phyloP scores from a whole-genome alignment of 2,888 invertebrate species.

The Cephalotes varians region DNA sequence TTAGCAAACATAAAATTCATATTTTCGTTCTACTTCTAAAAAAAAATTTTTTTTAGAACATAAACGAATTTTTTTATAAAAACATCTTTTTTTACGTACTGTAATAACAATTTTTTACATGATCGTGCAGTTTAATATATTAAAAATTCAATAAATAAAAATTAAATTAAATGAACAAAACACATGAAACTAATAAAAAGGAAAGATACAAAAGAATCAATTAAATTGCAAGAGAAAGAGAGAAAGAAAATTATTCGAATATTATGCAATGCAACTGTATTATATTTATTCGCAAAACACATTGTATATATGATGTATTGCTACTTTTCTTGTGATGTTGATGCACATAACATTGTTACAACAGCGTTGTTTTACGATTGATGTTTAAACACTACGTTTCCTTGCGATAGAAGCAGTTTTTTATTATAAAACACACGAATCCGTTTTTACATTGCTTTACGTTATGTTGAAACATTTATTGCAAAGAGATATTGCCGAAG shows the following conservation, averaged over 20 bases:
- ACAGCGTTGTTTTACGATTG: constrained; percentile 36
- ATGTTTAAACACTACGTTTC: constrained; percentile 40
- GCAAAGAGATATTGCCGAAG: constrained; percentile 7
- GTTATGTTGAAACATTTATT: constrained; percentile 14
- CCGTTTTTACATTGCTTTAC: constrained; percentile 7
- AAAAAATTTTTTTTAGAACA: neutral
- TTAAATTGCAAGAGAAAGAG: neutral
- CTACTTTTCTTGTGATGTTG: constrained; percentile 15
- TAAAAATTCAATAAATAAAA: neutral
- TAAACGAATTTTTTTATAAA: neutral
- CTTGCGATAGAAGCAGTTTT: constrained; percentile 21
- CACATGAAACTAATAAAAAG: neutral
- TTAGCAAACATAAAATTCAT: neutral
- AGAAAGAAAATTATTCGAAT: neutral
- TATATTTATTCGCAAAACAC: neutral
- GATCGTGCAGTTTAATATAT: neutral
- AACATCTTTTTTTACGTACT: neutral
- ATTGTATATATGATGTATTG: constrained; percentile 7
- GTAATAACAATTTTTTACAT: neutral
- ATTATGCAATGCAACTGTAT: neutral
- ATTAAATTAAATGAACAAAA: neutral
- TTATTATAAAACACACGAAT: constrained; percentile 2
- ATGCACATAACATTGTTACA: neutral
- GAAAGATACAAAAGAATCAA: neutral
- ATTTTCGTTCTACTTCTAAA: neutral